Evolutionary conservation across 2,888 invertebrate genomes (phyloP), one percentile per base, ranked within the genome.

Genomic region (Clunio marinus): DNA sequence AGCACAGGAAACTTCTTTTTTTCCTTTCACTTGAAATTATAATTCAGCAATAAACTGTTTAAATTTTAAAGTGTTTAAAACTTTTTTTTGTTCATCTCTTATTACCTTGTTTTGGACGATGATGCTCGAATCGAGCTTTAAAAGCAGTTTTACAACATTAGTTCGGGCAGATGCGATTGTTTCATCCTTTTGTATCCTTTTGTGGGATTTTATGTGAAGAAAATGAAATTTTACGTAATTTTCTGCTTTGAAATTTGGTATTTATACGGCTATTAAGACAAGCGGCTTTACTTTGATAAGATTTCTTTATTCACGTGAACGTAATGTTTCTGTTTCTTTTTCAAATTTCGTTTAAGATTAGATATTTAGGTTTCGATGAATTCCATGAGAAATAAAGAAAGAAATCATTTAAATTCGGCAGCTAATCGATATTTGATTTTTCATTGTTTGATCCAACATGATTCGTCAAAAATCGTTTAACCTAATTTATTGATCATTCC

Each of bases 361-460:
- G 32, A 32, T 32, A 10, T 22, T 51, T 51, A 20, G 7, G 28
- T 27, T 15, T 58, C 25, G n/a, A 35, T 7, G 32, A 28, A 10
- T 24, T 55, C 8, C n/a, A 13, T 22, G 7, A 22, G 17, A 8
- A 24, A 2, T 22, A 3, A 55, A 22, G 7, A 7, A 17, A 55
- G 4, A 13, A 60, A 60, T 57, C 60, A 10, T 60, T 25, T 60
- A 41, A 63, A 37, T 63, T 27, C 20, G 25, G 24, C 65, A 28
- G 5, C 1, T 65, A 65, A 65, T 65, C 65, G 65, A 65, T 65
- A 65, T 65, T 65, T 65, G 65, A 65, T 65, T 65, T 65, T 65
- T 37, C 35, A 17, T 22, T n/a, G 24, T 41, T 65, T 65, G 63
- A 41, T 45, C 24, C 63, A n/a, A 2, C 2, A 22, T 51, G 51